phyloP scores from a whole-genome alignment of 2,113 vertebrate species.

The Tupaia tana region DNA sequence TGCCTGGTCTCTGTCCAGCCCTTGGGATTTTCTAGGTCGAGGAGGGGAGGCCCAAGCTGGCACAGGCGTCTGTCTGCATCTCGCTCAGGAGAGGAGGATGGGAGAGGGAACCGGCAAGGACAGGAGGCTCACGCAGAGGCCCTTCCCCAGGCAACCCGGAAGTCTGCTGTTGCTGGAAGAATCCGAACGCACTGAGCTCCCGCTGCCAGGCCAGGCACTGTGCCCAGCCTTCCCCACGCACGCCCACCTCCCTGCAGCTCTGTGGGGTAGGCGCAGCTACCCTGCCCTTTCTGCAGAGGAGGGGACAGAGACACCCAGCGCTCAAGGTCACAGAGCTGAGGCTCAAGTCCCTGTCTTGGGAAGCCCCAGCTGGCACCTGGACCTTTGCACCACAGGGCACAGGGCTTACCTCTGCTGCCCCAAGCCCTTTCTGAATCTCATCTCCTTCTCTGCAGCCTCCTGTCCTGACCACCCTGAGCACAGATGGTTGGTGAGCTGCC shows the following conservation, averaged over 20 bases:
- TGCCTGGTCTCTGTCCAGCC: not conserved
- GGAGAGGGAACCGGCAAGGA: not conserved
- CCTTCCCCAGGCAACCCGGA: too few species aligned
- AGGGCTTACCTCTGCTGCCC: not conserved
- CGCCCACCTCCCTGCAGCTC: not conserved
- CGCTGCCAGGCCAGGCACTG: not conserved
- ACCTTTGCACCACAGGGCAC: fast-evolving
- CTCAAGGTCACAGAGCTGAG: not conserved
- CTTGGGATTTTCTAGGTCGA: not conserved
- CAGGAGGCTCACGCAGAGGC: not conserved
- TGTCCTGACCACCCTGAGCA: fast-evolving
- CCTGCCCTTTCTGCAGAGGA: not conserved
- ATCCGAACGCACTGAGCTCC: not conserved
- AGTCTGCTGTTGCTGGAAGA: not conserved
- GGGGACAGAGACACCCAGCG: not conserved
- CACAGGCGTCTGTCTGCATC: fast-evolving
- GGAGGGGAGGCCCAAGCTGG: not conserved
- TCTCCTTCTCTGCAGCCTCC: not conserved
- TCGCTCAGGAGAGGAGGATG: not conserved
- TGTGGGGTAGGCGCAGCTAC: not conserved
- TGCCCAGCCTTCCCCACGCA: fast-evolving
- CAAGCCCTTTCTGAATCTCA: not conserved
- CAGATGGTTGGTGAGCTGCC: not conserved
- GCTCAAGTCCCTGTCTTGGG: not conserved
- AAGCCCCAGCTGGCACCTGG: too few species aligned